Evolutionary conservation across 2,888 invertebrate genomes (phyloP), one percentile per base, ranked within the genome.

Genomic region (Apeira syringaria): DNA sequence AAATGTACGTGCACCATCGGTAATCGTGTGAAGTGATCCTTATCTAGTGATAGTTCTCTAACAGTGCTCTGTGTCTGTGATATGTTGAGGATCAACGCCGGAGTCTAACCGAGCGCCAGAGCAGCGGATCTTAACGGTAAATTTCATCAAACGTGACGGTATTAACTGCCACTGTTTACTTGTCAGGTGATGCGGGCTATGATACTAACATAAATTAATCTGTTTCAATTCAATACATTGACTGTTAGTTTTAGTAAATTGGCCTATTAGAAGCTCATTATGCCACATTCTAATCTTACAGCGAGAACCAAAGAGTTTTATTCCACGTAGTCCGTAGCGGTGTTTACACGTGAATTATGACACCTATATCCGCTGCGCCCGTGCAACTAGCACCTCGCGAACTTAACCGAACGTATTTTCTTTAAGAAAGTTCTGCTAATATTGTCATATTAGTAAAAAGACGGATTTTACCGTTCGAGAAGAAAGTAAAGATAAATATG

Each of bases 61-160:
- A 57, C 55, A 68, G 75, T 76, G 74, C 51, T 7, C 59, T 70
- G 76, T 78, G 78, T 56, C 53, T 68, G 77, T 77, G 75, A 76
- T 76, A 82, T 85, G 86, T 70, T 64, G 74, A 75, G 69, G 70
- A 74, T 61, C 66, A 68, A 41, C 52, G 46, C 70, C 63, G 63
- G 70, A 66, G 61, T 64, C 69, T 77, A 73, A 80, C 63, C 69
- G 70, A 69, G 72, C 57, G 58, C 59, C 39, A 40, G 31, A 64
- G 53, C 72, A 70, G 74, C 77, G 78, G 85, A 84, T 83, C 80
- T 71, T 87, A 89, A 88, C 89, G 89, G 89, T 88, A 89, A 88
- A 79, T 80, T 69, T 77, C 62, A 57, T 66, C 61, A 72, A 67
- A 73, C 68, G 64, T 77, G 80, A 79, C 80, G 68, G 59, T 73